phyloP scores from a whole-genome alignment of 2,113 vertebrate genomes.

The Rhabdornis inornatus region DNA sequence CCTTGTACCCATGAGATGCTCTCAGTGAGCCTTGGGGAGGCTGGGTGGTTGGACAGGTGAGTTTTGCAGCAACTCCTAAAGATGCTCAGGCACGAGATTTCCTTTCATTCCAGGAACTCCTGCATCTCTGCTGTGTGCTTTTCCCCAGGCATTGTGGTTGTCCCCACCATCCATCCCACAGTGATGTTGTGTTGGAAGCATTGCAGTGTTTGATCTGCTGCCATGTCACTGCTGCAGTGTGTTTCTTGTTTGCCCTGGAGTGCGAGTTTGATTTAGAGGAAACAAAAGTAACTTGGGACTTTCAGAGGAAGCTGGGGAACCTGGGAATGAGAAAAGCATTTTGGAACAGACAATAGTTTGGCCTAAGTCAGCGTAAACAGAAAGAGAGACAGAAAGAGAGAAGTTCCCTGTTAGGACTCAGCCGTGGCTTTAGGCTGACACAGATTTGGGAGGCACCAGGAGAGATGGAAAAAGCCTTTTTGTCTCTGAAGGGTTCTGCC shows the following conservation, averaged over 20 bases:
- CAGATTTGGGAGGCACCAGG: not conserved
- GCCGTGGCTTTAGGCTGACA: not conserved
- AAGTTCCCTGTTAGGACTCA: not conserved
- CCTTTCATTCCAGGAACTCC: not conserved
- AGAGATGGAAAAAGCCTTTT: not conserved
- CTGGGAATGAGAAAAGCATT: not conserved
- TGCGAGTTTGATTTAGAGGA: not conserved
- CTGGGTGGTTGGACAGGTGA: not conserved
- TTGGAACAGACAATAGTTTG: slow-evolving; percentile 50
- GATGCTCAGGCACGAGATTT: accelerated
- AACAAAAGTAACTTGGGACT: slow-evolving; percentile 15
- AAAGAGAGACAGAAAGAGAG: slow-evolving; percentile 21
- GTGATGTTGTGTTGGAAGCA: not conserved
- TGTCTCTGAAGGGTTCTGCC: not conserved
- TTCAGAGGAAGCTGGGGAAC: slow-evolving; percentile 22
- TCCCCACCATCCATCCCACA: not conserved
- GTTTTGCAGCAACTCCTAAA: not conserved
- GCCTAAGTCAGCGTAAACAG: not conserved
- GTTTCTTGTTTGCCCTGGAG: not conserved
- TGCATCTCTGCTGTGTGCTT: not conserved
- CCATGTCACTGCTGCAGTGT: not conserved
- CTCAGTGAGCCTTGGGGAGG: not conserved
- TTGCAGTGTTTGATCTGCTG: not conserved
- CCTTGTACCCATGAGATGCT: not conserved
- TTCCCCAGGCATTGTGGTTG: not conserved